A percentile compares a stretch with the other conserved stretches of the same genome.
Evolutionary conservation across 1,140 invertebrate species (phyloP).

Genomic region (Bombus confusus): DNA sequence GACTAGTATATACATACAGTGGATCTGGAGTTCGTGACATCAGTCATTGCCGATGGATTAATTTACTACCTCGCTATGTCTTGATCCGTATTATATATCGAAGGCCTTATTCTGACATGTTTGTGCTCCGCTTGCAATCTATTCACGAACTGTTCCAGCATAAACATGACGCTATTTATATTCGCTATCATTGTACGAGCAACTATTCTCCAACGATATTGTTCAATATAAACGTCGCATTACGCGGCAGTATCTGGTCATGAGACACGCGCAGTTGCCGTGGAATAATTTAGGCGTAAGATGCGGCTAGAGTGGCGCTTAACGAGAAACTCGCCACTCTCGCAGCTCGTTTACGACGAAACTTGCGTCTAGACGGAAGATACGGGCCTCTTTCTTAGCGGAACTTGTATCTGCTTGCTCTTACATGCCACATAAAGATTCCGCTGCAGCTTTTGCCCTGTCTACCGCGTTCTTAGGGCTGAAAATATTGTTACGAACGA

Average conservation of each 20-base stretch:
- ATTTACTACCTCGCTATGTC: no score
- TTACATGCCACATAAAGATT: conserved; percentile 6
- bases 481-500: neutral
- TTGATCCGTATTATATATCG: no score
- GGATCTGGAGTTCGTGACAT: no score
- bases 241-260: neutral
- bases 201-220: neutral
- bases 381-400: neutral
- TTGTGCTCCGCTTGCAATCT: neutral
- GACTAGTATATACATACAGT: no score
- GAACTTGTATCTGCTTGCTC: neutral
- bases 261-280: neutral
- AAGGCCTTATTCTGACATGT: neutral
- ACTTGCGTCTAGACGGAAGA: conserved; percentile 36
- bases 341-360: conserved; percentile 26
- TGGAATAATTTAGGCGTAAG: conserved; percentile 20
- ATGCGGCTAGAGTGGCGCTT: conserved; percentile 25
- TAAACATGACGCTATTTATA: neutral
- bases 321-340: conserved; percentile 37
- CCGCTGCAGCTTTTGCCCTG: no score
- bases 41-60: no score
- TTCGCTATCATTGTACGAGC: neutral
- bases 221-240: neutral
- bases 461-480: neutral
- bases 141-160: neutral